Base-by-base conservation (phyloP, 1,140 invertebrate species). In the Kradibia gibbosae region DNA sequence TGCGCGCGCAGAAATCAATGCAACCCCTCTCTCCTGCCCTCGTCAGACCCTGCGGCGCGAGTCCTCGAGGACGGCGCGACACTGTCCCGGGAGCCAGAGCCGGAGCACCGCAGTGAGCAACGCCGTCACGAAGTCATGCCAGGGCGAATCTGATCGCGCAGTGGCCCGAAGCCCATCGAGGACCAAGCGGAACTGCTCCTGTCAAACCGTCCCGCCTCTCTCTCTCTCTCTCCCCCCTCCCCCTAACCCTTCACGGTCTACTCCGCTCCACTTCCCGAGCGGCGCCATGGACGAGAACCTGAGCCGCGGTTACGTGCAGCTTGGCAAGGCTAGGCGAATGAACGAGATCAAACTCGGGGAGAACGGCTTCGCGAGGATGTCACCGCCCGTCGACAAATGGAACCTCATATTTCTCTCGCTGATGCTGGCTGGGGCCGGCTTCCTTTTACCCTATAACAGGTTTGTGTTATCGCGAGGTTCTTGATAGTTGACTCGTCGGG, bases 391-490 rank as follows among this genome's bases (percentile, higher is more conserved):
- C 78, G 95, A 97, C 90, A 93, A 93, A 85, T 95, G 94, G 88
- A 95, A 95, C 88, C 93, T 94, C 31, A 95, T 98, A 72, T 97
- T 97, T 87, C 87, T 96, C 72, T 94, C 96, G 0, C 92, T 98
- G 57, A 92, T 97, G 10, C 91, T 97, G 39, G 96, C 96, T 53
- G 97, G 97, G n/a, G 94, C 96, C 83, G 97, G 97, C 28, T 98
- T 98, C 87, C 93, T 98, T 17, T 91, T 98, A 42, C 97, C 97
- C 0, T 98, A 97, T 90, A 98, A 98, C 92, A 97, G 95, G 96
- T 96, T 67, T 20, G 48, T 48, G 55, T 57, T 20, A 17, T n/a
- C 1, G 15, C 67, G 50, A 25, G 48, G 13, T 45, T 20, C 15
- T 22, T 67, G 34, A 34, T 34, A 0, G 20, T 20, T n/a, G n/a